Base-by-base conservation (phyloP, 1,140 invertebrate genomes). In the Plodia interpunctella region DNA sequence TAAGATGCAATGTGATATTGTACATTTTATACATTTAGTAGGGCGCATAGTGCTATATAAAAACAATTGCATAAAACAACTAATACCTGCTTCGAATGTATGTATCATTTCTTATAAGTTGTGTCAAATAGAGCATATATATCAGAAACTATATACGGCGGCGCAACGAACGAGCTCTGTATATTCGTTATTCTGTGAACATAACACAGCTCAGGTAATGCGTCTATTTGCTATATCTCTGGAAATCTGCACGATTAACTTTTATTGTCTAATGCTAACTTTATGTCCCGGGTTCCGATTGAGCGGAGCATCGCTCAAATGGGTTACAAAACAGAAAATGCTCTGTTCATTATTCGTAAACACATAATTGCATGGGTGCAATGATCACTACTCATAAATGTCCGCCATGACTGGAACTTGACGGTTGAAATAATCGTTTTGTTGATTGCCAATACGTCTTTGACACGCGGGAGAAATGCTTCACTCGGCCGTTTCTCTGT, bases 391-490 rank as follows among this genome's bases (percentile, higher is more conserved):
- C 15, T 44, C 38, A 49, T 32, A 54, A 59, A 18, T 50, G 55
- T 65, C 63, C 50, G 62, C 59, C 57, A 50, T 66, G 67, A 65
- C 57, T 59, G 62, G 52, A 69, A 66, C 62, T 62, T 66, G 64
- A 66, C 66, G 65, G 57, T 66, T 66, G 59, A 67, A 67, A 55
- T 72, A 69, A 73, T 78, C 57, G 67, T 69, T 73, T 66, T 54
- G 62, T 54, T 68, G 68, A 74, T 66, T 76, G 63, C 63, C 58
- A 65, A 66, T 62, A 57, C 25, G 59, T 51, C 54, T 38, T 55
- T 60, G 60, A 65, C 62, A 63, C 53, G 62, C 35, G 57, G 62
- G 61, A 67, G 62, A 68, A 70, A 67, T 65, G 63, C 51, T 64
- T 11, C 21, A 25, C 21, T 25, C 21, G 6, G 30, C 4, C 30